Conservation (phyloP, 1,140 invertebrate genomes). For the Achroia grisella region DNA sequence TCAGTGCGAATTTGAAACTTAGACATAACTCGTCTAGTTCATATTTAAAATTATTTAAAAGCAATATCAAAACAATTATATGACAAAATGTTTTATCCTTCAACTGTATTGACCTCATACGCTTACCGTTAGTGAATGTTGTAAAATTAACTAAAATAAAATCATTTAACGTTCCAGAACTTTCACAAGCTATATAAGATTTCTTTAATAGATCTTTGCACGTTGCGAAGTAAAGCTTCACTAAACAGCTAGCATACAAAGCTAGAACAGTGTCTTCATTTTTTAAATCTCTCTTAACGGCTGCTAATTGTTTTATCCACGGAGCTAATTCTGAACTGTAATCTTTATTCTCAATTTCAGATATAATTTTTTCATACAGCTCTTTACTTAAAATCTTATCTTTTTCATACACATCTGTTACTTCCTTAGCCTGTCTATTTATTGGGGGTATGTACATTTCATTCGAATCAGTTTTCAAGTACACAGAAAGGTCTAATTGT, state of each 20-base stretch:
- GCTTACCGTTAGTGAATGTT: conserved; percentile 21
- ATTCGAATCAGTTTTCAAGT: conserved; percentile 37
- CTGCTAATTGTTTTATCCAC: conserved; percentile 26
- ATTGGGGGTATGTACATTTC: conserved; percentile 55
- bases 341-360: conserved; percentile 42
- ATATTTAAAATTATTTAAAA: conserved; percentile 51
- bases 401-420: conserved; percentile 38
- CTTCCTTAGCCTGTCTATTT: conserved; percentile 31
- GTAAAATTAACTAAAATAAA: conserved; percentile 41
- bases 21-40: conserved; percentile 34
- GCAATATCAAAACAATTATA: conserved; percentile 41
- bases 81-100: conserved; percentile 54
- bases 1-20: conserved; percentile 29
- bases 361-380: conserved; percentile 36
- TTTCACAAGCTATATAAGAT: conserved; percentile 24
- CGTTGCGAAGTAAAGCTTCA: conserved; percentile 31
- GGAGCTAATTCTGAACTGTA: conserved; percentile 28
- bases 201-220: conserved; percentile 39
- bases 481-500: conserved; percentile 38
- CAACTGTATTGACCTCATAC: conserved; percentile 30
- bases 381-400: conserved; percentile 43
- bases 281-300: conserved; percentile 27
- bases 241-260: conserved; percentile 40
- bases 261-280: conserved; percentile 31
- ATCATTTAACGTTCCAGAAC: conserved; percentile 40